Evolutionary conservation across 2,113 vertebrate genomes (phyloP), one percentile per base, ranked within the genome.

Genomic region (Hippocampus zosterae): DNA sequence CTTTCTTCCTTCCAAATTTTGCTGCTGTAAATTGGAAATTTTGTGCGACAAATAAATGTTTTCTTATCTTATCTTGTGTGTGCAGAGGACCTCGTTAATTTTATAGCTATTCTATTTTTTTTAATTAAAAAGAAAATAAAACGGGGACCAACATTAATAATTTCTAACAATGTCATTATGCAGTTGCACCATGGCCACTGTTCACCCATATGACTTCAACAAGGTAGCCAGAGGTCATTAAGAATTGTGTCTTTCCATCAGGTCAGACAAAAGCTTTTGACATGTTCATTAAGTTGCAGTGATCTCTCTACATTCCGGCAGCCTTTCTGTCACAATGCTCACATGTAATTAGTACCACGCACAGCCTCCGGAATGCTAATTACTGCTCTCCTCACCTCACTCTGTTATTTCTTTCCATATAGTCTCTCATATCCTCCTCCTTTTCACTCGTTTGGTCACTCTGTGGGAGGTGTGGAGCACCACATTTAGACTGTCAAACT

Each of bases 201-300:
- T 33, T 60, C 16, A 41, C 8, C 44, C 4, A 23, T 75, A 72
- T 63, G 76, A 48, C 41, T 65, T 76, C 71, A 33, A 18, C 44
- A 59, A 48, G 70, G 76, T 69, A 52, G 66, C 72, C 60, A 56
- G 62, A 75, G 82, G 84, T 79, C 82, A 86, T 83, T 78, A 84
- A 75, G 41, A 68, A 75, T 56, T 68, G 80, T 84, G 78, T 84
- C 74, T 73, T 79, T 82, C 53, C 77, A 71, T 79, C 78, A 77
- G 73, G 73, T 72, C 73, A 76, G 72, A 85, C 81, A 88, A 81
- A 87, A 80, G 82, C 83, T 83, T 72, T 81, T 84, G 86, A 90
- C 87, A 85, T 88, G 85, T 89, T 91, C 90, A 92, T 91, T 91
- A 89, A 88, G 83, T 85, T 88, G 87, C 86, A 86, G 85, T 84